Evolutionary conservation across 2,113 vertebrate species (phyloP), one percentile per base, ranked within the genome.

Genomic region (Aplodontia rufa): DNA sequence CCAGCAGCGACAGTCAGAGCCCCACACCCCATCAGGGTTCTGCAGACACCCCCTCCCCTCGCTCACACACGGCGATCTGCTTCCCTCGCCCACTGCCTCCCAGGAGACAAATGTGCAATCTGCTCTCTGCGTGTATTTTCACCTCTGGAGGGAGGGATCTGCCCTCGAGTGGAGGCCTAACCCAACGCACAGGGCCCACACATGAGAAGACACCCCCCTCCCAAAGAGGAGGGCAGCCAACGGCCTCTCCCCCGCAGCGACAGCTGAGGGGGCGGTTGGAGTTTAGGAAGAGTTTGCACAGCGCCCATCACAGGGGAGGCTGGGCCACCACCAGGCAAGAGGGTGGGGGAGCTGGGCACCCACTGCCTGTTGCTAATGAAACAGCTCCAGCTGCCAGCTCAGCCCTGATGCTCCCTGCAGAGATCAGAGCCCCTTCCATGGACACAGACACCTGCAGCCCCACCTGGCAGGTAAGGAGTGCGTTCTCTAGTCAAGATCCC

Each of bases 61-160:
- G 10, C 75, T 53, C 91, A 53, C 86, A 51, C 3, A 4, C 62
- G 0, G 16, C 0, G 3, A 72, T 76, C 92, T 76, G 74, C 88
- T 82, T 55, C 53, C 53, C 83, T 82, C 87, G 24, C 87, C 94
- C 80, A 88, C 96, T 60, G 93, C 90, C 90, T 96, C 84, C 93
- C 74, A 42, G 71, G 90, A 96, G 87, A 95, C 92, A 75, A 95
- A 24, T n/a, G 81, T 78, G 58, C 92, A 85, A 80, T 81, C 81
- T 87, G 93, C 71, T 81, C 49, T 32, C 26, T 0, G 51, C 0
- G 0, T 32, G 62, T 81, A 45, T 76, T 87, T 35, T 81, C 92
- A 93, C 94, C 95, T 86, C 92, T 86, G 87, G 85, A 95, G 94
- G 93, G 68, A 79, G 81, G 85, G 58, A 49, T 79, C 68, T 82